Conservation (phyloP, 1,140 invertebrate genomes). For the Archivesica marissinica region DNA sequence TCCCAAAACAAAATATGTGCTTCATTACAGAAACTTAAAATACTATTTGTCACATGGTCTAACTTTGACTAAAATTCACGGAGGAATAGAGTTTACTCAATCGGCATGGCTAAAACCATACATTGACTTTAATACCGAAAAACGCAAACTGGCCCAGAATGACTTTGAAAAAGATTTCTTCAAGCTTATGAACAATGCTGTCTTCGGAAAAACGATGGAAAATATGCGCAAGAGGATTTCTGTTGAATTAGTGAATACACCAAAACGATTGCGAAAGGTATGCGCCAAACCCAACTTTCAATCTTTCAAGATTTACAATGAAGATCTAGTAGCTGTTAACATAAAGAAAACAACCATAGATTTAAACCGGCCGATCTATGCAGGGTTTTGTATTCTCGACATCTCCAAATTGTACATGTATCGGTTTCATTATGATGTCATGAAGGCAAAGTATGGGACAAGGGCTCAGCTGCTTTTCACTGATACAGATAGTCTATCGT, state of each 20-base stretch:
- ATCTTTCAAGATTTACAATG: slow-evolving; percentile 77
- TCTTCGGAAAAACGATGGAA: slow-evolving; percentile 85
- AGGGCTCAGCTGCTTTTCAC: slow-evolving; percentile 77
- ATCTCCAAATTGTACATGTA: slow-evolving; percentile 75
- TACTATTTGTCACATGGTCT: neutral
- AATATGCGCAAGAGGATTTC: slow-evolving; percentile 85
- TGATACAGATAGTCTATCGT: slow-evolving; percentile 55
- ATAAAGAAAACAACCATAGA: slow-evolving; percentile 63
- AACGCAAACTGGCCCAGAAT: slow-evolving; percentile 79
- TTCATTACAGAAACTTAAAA: neutral
- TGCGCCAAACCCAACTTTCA: slow-evolving; percentile 80
- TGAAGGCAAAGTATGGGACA: slow-evolving; percentile 73
- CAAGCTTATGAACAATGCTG: slow-evolving; percentile 84
- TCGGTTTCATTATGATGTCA: slow-evolving; percentile 75
- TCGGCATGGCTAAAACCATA: slow-evolving; percentile 48
- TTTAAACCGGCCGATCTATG: slow-evolving; percentile 72
- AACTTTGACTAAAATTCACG: slow-evolving; percentile 14
- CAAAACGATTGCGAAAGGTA: slow-evolving; percentile 66
- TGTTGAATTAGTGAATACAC: slow-evolving; percentile 63
- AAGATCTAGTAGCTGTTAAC: slow-evolving; percentile 66
- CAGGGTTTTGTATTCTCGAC: slow-evolving; percentile 69
- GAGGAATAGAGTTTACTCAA: neutral
- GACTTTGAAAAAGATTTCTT: slow-evolving; percentile 84
- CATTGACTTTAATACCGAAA: slow-evolving; percentile 64
- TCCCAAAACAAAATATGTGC: neutral